Conservation (phyloP, 2,888 invertebrate species). For the Choreutis nemorana region DNA sequence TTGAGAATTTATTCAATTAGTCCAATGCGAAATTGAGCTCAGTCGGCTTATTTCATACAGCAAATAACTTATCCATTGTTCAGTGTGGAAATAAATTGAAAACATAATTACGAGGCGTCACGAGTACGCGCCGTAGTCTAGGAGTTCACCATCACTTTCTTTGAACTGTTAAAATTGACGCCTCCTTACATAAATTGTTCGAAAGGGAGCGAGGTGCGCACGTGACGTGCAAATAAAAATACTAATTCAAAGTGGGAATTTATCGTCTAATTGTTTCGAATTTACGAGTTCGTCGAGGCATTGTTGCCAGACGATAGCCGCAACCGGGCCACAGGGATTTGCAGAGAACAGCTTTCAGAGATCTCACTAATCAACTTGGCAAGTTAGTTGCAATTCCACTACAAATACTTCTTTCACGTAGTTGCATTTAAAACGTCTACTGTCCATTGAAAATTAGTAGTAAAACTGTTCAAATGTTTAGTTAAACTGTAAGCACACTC, state of each 20-base stretch:
- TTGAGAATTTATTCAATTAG: too few relatives aligned
- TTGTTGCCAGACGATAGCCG: constrained; percentile 38
- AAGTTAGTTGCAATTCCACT: too few relatives aligned
- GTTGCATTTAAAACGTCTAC: too few relatives aligned
- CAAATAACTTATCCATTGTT: constrained; percentile 28
- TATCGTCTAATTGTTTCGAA: constrained; percentile 54
- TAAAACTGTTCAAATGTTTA: too few relatives aligned
- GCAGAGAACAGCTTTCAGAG: too few relatives aligned
- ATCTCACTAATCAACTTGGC: too few relatives aligned
- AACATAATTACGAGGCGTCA: constrained; percentile 44
- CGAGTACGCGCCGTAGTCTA: constrained; percentile 31
- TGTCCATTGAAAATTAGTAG: too few relatives aligned
- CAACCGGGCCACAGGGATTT: constrained; percentile 26
- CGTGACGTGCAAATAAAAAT: constrained; percentile 57
- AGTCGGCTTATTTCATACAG: too few relatives aligned
- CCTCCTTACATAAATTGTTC: constrained; percentile 46
- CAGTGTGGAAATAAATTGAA: constrained; percentile 34
- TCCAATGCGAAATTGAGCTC: too few relatives aligned
- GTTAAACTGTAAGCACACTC: too few relatives aligned
- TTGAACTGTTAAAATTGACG: constrained; percentile 50
- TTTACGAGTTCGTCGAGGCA: constrained; percentile 42
- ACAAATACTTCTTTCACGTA: too few relatives aligned
- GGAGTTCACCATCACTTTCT: constrained; percentile 43
- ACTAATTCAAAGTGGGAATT: constrained; percentile 48
- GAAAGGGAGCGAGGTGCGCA: constrained; percentile 34